Percentiles rank a stretch among this genome's conserved stretches.
These are phyloP conservation scores for Dasysyrphus albostriatus DNA, from an alignment of 2,888 invertebrate species.

Conservation along the genomic window DNA sequence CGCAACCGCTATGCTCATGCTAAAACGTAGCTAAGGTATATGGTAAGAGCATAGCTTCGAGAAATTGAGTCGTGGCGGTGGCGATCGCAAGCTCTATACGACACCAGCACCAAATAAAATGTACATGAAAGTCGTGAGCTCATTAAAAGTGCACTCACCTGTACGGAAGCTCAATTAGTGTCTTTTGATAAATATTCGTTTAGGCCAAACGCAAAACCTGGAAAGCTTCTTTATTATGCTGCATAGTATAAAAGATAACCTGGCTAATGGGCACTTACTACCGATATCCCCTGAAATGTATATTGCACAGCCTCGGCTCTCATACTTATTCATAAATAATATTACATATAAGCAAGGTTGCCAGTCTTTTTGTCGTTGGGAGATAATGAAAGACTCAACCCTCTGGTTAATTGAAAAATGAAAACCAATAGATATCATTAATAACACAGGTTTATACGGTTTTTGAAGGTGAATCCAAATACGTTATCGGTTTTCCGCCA, in stretches of 20 bases:
- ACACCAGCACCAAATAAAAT: constrained; percentile 37
- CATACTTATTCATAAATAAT: constrained; percentile 52
- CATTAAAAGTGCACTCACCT: constrained; percentile 75
- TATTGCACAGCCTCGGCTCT: constrained; percentile 37
- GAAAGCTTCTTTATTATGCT: constrained; percentile 56
- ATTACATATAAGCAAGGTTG: constrained; percentile 15
- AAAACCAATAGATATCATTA: too few relatives aligned
- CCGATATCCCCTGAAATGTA: constrained; percentile 47
- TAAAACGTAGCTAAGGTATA: too few relatives aligned
- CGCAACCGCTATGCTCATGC: constrained; percentile 36
- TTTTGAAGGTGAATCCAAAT: too few relatives aligned
- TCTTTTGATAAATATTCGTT: constrained; percentile 74
- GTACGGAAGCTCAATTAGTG: constrained; percentile 76
- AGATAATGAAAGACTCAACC: neutral
- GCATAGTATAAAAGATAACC: constrained; percentile 50
- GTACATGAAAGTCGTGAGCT: constrained; percentile 74
- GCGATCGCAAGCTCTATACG: constrained; percentile 10
- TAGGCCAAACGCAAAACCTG: constrained; percentile 54
- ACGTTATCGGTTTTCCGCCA: too few relatives aligned
- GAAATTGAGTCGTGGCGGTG: constrained; percentile 56
- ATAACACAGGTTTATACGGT: too few relatives aligned
- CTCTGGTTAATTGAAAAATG: too few relatives aligned
- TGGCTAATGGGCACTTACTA: constrained; percentile 73
- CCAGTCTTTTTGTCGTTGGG: neutral
- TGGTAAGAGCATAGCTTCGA: constrained; percentile 25